A percentile compares a stretch with the other conserved stretches of the same genome.
Conservation (phyloP, 30 jellyfish, hydroid and myxozoan genomes). For the Cassiopea andromeda region DNA sequence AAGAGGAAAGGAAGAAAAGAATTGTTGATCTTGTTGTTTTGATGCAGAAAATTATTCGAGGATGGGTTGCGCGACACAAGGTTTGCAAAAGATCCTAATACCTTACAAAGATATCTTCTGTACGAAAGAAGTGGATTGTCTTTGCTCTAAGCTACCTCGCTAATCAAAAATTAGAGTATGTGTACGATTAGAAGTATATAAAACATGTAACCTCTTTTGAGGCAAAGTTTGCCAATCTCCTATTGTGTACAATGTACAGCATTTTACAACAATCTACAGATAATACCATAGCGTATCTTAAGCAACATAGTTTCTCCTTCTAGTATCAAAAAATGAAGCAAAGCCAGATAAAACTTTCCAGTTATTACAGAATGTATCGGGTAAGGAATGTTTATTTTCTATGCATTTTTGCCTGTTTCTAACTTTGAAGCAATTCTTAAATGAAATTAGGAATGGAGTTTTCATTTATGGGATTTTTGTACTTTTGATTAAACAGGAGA, state of each 20-base stretch:
- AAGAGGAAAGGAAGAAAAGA: conserved; percentile 79
- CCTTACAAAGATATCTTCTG: not conserved
- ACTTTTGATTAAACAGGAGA: conserved; percentile 49
- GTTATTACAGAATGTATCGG: conserved; percentile 76
- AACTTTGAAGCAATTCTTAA: too few species aligned
- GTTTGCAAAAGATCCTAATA: conserved; percentile 28
- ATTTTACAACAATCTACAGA: too few species aligned
- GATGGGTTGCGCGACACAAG: conserved; percentile 91
- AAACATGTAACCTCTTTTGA: too few species aligned
- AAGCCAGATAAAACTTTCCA: conserved; percentile 89
- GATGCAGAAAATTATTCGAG: conserved; percentile 87
- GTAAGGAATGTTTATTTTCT: conserved; percentile 37
- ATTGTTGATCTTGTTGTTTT: conserved; percentile 78
- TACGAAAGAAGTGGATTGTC: too few species aligned
- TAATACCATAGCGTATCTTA: too few species aligned
- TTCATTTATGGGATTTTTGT: too few species aligned
- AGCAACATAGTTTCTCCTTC: not conserved
- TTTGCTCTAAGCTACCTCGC: too few species aligned
- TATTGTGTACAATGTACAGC: too few species aligned
- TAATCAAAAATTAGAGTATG: not conserved
- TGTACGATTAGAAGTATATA: not conserved
- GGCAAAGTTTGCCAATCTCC: too few species aligned
- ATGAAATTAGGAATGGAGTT: too few species aligned
- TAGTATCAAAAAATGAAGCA: conserved; percentile 88
- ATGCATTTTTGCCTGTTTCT: not conserved